Conservation (phyloP, 2,888 invertebrate genomes). For the Oconnorella tubifera region DNA sequence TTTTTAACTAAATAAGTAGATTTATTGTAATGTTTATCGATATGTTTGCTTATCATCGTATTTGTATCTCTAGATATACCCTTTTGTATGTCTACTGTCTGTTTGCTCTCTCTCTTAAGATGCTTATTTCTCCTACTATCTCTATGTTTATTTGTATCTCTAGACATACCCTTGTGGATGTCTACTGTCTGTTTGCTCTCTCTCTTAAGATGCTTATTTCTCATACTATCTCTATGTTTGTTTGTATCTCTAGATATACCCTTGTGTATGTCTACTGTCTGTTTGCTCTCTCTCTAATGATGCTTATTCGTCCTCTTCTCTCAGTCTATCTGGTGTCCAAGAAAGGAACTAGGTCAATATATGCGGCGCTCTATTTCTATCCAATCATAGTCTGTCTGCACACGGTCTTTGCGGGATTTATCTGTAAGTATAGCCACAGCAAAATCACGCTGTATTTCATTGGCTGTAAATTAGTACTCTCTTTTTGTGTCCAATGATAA, state of each 20-base stretch:
- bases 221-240: not conserved
- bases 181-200: conserved; percentile 77
- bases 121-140: not conserved
- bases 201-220: no score
- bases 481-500: no score
- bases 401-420: conserved; percentile 82
- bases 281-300: conserved; percentile 73
- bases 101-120: conserved; percentile 59
- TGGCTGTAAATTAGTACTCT: conserved; percentile 21
- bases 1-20: no score
- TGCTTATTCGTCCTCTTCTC: conserved; percentile 73
- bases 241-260: conserved; percentile 74
- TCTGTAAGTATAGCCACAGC: conserved; percentile 67
- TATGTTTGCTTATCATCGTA: no score
- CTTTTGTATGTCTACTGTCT: conserved; percentile 87
- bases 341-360: conserved; percentile 66
- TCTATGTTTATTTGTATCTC: conserved; percentile 40
- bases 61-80: conserved; percentile 72
- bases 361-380: conserved; percentile 89
- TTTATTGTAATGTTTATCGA: no score
- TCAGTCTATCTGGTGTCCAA: conserved; percentile 58
- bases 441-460: not conserved
- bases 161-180: conserved; percentile 86
- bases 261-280: conserved; percentile 87
- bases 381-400: conserved; percentile 82